Conservation (phyloP, 2,797 vertebrate genomes). For the Lagothrix lagotricha region DNA sequence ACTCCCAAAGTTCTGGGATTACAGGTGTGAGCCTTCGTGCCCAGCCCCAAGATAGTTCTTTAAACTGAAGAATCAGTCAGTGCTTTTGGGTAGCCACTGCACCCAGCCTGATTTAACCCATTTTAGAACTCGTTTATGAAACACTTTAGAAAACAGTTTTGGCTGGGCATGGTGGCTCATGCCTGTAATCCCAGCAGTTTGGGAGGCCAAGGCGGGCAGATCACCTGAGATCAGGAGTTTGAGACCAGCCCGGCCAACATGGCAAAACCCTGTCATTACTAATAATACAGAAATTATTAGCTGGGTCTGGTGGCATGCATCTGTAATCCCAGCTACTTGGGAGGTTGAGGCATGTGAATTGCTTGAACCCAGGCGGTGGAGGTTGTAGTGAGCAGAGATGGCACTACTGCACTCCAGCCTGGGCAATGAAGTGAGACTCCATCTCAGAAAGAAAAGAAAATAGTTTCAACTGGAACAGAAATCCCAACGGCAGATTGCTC, state of each 20-base stretch:
- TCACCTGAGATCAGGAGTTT: neutral
- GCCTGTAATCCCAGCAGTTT: neutral
- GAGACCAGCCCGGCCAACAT: neutral
- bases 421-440: neutral
- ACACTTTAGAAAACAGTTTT: neutral
- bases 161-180: neutral
- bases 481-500: neutral
- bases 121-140: neutral
- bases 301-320: neutral
- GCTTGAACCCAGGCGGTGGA: neutral
- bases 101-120: neutral
- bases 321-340: neutral
- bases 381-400: neutral
- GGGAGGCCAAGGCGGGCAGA: neutral
- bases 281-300: neutral
- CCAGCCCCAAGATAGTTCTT: neutral
- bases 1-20: neutral
- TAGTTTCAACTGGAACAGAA: neutral
- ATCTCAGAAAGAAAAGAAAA: neutral
- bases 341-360: neutral
- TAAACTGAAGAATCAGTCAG: neutral
- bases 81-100: neutral
- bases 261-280: neutral
- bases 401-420: neutral
- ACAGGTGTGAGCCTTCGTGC: neutral